Evolutionary conservation across 2,113 vertebrate species (phyloP).

Genomic region (Drymodes brunneopygia): DNA sequence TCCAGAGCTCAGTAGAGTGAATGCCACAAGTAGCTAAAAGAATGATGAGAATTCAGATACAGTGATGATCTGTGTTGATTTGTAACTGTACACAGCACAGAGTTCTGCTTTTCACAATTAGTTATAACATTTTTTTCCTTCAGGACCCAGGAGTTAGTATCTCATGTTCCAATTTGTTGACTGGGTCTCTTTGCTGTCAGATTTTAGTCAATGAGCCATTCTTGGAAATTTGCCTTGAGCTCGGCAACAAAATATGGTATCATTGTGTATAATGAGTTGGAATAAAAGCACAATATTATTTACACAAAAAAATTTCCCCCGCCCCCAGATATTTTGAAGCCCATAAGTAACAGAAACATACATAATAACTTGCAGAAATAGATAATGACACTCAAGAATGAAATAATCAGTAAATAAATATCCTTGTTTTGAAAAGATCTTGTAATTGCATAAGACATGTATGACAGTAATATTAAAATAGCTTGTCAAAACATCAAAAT

Average conservation of each 20-base stretch:
- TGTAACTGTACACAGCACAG: fast-evolving
- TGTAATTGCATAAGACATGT: neutral
- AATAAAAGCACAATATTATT: neutral
- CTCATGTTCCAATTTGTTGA: neutral
- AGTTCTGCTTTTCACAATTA: neutral
- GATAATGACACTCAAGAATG: neutral
- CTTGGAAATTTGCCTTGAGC: neutral
- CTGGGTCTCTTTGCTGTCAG: neutral
- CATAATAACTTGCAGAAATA: neutral
- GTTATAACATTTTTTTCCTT: neutral
- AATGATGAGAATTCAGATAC: neutral
- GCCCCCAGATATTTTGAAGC: neutral
- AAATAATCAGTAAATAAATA: constrained; percentile 29
- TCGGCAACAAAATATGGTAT: neutral
- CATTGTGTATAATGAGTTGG: neutral
- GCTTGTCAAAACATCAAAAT: constrained; percentile 43
- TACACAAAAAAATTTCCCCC: neutral
- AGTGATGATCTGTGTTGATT: neutral
- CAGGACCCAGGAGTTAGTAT: neutral
- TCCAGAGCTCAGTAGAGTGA: neutral
- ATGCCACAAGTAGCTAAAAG: neutral
- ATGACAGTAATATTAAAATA: constrained; percentile 21
- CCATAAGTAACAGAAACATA: neutral
- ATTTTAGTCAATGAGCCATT: neutral
- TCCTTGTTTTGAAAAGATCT: neutral